These are phyloP conservation scores for Eudemis profundana DNA, from an alignment of 2,888 invertebrate species.

Conservation along the genomic window DNA sequence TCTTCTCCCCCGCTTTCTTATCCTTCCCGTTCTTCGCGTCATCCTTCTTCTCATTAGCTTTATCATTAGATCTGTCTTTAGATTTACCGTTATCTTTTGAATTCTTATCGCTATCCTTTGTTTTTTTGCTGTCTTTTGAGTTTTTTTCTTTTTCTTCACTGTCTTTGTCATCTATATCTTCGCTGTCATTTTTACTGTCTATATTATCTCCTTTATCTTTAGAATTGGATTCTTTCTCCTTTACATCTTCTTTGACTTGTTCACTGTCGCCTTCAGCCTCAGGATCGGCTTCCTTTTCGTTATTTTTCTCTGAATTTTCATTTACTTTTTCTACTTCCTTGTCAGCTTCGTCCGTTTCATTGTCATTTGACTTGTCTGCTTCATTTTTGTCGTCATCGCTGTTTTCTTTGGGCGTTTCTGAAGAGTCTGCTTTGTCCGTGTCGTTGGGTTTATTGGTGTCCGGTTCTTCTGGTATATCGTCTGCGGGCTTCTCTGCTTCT, in stretches of 20 bases:
- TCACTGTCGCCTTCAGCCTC: slow-evolving; percentile 44
- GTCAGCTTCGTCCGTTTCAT: slow-evolving; percentile 41
- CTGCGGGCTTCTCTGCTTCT: slow-evolving; percentile 34
- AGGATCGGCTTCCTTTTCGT: slow-evolving; percentile 29
- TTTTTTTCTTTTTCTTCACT: slow-evolving; percentile 37
- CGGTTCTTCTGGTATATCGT: slow-evolving; percentile 44
- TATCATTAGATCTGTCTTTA: slow-evolving; percentile 37
- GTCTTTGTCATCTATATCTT: slow-evolving; percentile 41
- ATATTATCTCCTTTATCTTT: slow-evolving; percentile 51
- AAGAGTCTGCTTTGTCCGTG: slow-evolving; percentile 40
- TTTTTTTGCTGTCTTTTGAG: slow-evolving; percentile 42
- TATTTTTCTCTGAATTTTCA: slow-evolving; percentile 39
- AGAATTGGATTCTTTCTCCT: slow-evolving; percentile 46
- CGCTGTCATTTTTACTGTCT: slow-evolving; percentile 46
- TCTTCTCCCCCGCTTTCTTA: slow-evolving; percentile 40
- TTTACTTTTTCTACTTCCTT: slow-evolving; percentile 48
- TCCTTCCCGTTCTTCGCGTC: slow-evolving; percentile 41
- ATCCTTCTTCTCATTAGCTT: slow-evolving; percentile 36
- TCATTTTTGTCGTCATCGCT: slow-evolving; percentile 41
- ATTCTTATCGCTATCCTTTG: slow-evolving; percentile 35
- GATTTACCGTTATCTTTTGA: slow-evolving; percentile 28
- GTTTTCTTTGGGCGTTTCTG: slow-evolving; percentile 47
- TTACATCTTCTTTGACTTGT: slow-evolving; percentile 43
- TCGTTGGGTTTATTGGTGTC: slow-evolving; percentile 41
- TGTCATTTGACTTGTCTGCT: slow-evolving; percentile 40